These are phyloP conservation scores for Galemys pyrenaicus DNA, from an alignment of 2,113 vertebrate genomes.

Conservation along the genomic window DNA sequence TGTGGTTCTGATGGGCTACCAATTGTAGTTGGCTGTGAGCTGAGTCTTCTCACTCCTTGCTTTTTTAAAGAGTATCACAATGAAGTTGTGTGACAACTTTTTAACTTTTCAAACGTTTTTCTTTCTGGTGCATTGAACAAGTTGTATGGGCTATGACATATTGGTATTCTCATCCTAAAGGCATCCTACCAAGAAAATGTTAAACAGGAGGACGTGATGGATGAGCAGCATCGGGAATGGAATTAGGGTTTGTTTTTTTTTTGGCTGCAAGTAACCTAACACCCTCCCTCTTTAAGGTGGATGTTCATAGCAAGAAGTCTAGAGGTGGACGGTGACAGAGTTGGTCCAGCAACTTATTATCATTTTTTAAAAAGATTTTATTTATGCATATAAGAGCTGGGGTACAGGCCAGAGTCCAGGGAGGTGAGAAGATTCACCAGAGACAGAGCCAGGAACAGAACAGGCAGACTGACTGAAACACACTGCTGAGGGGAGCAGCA, in stretches of 20 bases:
- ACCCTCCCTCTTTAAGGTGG: background rate
- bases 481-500: too few species aligned
- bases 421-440: too few species aligned
- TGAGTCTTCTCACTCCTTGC: background rate
- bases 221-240: background rate
- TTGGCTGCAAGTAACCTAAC: background rate
- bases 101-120: background rate
- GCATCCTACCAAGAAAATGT: background rate
- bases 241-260: background rate
- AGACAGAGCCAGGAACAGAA: too few species aligned
- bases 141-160: background rate
- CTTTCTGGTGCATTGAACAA: constrained; percentile 1
- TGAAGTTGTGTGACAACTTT: constrained; percentile 7
- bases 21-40: background rate
- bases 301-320: background rate
- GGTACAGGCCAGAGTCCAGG: too few species aligned
- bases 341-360: background rate
- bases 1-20: background rate
- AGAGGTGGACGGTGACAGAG: background rate
- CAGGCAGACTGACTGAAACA: too few species aligned
- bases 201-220: background rate
- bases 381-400: too few species aligned
- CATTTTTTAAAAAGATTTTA: too few species aligned
- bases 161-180: background rate
- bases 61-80: constrained; percentile 28